Percentiles rank a stretch among this genome's conserved stretches.
These are phyloP conservation scores for Eunapius fragilis DNA, from an alignment of 37 sponge, comb jelly and placozoan species.

Conservation along the genomic window DNA sequence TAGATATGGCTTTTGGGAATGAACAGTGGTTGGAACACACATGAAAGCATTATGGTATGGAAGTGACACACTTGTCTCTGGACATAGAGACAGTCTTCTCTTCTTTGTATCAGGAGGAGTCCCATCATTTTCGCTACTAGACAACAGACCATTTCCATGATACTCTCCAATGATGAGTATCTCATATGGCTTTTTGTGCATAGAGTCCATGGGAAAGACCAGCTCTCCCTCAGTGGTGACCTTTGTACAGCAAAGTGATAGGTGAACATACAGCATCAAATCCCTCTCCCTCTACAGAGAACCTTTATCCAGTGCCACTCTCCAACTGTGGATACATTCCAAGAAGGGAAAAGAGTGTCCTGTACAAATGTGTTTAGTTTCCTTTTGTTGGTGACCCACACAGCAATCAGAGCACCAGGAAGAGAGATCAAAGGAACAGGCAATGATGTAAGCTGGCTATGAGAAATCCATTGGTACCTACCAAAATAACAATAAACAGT, in stretches of 20 bases:
- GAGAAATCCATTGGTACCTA: constrained; percentile 44
- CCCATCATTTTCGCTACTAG: neutral
- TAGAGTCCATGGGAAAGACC: constrained; percentile 67
- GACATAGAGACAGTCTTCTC: neutral
- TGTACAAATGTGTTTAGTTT: constrained; percentile 23
- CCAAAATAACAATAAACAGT: neutral
- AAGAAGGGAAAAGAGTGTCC: constrained; percentile 49
- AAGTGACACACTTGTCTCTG: neutral
- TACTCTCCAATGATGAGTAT: constrained; percentile 52
- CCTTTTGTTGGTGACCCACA: constrained; percentile 82
- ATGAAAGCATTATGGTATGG: constrained; percentile 11
- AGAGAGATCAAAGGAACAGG: constrained; percentile 37
- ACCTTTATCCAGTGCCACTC: constrained; percentile 90
- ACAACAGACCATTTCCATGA: neutral
- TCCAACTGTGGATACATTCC: constrained; percentile 45
- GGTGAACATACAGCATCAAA: neutral
- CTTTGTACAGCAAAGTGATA: neutral
- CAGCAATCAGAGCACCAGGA: constrained; percentile 44
- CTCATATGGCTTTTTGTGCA: constrained; percentile 83
- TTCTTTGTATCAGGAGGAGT: neutral
- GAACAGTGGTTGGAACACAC: constrained; percentile 49
- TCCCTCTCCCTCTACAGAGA: neutral
- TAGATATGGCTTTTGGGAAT: constrained; percentile 82
- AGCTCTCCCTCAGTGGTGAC: constrained; percentile 73
- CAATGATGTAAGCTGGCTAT: constrained; percentile 20